phyloP scores from a whole-genome alignment of 92 coral and sea anemone species.

The Galaxea fascicularis region DNA sequence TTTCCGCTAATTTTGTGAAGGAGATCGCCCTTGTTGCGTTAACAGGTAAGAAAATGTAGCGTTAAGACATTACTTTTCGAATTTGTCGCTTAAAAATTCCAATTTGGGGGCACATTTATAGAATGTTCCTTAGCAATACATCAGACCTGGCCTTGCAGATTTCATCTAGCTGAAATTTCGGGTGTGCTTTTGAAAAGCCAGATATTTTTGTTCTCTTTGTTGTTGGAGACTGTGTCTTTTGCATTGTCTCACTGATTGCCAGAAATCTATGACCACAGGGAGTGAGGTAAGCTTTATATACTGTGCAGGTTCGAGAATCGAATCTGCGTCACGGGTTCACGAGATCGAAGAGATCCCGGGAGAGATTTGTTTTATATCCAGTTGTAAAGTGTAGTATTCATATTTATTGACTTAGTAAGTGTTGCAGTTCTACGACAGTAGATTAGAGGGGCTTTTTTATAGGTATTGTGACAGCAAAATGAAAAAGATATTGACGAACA shows the following conservation, averaged over 20 bases:
- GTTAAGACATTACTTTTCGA: background rate
- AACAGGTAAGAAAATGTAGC: constrained; percentile 1
- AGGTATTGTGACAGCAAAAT: too few relatives aligned
- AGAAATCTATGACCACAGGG: background rate
- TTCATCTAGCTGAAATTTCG: too few relatives aligned
- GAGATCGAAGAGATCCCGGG: background rate
- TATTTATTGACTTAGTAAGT: too few relatives aligned
- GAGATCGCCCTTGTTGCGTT: background rate
- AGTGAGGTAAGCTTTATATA: too few relatives aligned
- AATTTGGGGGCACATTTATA: background rate
- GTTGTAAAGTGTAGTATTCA: too few relatives aligned
- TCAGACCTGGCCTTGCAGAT: too few relatives aligned
- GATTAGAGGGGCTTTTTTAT: too few relatives aligned
- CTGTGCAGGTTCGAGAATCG: background rate
- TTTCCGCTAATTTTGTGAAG: background rate
- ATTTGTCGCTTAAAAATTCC: background rate
- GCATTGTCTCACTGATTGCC: background rate
- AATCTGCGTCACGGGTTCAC: background rate
- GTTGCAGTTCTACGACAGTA: too few relatives aligned
- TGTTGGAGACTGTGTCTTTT: background rate
- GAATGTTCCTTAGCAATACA: too few relatives aligned
- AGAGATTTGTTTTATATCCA: too few relatives aligned
- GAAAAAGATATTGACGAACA: too few relatives aligned
- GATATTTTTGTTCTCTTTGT: background rate
- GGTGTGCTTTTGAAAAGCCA: too few relatives aligned